Conservation (phyloP, 35 echinoderm and acorn worm genomes). For the Antedon bifida region DNA sequence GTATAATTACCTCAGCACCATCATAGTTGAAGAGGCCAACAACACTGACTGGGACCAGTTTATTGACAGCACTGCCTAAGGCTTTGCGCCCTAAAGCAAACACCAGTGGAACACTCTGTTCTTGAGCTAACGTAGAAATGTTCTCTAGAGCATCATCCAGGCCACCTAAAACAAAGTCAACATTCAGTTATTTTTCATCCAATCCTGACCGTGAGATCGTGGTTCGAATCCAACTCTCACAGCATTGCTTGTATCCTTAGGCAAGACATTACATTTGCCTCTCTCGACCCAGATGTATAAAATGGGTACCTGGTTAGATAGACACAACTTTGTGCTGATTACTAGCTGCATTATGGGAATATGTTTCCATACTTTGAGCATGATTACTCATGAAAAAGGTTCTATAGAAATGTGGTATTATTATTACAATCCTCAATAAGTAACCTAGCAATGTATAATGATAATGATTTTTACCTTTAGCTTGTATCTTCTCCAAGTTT, state of each 20-base stretch:
- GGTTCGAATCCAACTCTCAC: no score
- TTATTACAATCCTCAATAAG: no score
- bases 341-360: no score
- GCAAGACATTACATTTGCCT: no score
- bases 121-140: conserved; percentile 49
- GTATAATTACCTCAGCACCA: conserved; percentile 79
- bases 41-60: conserved; percentile 95
- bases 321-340: no score
- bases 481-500: conserved; percentile 91
- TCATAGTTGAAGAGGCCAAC: conserved; percentile 94
- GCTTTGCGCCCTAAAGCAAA: conserved; percentile 86
- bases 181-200: neutral
- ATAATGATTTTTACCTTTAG: conserved; percentile 95
- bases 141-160: conserved; percentile 72
- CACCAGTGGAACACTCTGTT: conserved; percentile 77
- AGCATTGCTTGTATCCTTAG: no score
- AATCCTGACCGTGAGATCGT: neutral
- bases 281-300: no score
- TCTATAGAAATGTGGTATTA: no score
- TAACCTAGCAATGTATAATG: no score
- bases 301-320: no score
- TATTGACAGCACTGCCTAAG: conserved; percentile 90
- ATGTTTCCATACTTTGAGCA: no score
- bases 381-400: no score
- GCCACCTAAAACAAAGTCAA: conserved; percentile 41